Percentiles rank a stretch among this genome's conserved stretches.
Evolutionary conservation across 2,797 vertebrate species (phyloP).

Genomic region (Oreochromis mossambicus): DNA sequence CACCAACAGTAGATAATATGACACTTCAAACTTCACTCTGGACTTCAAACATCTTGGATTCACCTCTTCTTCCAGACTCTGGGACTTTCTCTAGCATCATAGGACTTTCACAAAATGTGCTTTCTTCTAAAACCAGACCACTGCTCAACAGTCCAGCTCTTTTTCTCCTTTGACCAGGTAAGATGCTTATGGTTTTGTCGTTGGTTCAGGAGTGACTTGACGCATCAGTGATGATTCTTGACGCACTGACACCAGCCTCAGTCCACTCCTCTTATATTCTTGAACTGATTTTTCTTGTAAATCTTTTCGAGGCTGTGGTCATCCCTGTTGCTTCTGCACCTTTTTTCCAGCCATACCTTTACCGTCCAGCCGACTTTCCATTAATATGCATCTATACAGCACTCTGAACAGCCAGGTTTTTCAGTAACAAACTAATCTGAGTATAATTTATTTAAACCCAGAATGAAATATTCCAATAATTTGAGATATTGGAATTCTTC

Average conservation of each 20-base stretch:
- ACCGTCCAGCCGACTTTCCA: neutral
- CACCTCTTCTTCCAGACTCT: neutral
- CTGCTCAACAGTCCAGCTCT: neutral
- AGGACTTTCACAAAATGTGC: neutral
- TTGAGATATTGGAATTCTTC: neutral
- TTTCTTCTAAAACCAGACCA: neutral
- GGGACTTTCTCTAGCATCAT: fast-evolving
- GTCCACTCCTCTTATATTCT: neutral
- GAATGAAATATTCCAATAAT: neutral
- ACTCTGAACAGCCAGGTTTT: fast-evolving
- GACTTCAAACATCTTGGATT: neutral
- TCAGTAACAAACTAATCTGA: neutral
- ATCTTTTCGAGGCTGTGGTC: neutral
- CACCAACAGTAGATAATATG: fast-evolving
- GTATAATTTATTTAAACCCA: too few relatives aligned
- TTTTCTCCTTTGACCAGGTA: neutral
- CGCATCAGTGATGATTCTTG: neutral
- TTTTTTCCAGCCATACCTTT: fast-evolving
- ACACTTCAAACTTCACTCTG: neutral
- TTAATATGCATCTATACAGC: neutral
- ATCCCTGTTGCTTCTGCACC: neutral
- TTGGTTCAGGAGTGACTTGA: fast-evolving
- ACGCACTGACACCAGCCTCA: fast-evolving
- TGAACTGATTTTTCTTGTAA: neutral
- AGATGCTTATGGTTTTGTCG: fast-evolving